Conservation (phyloP, 1,140 invertebrate genomes). For the Pectinophora gossypiella region DNA sequence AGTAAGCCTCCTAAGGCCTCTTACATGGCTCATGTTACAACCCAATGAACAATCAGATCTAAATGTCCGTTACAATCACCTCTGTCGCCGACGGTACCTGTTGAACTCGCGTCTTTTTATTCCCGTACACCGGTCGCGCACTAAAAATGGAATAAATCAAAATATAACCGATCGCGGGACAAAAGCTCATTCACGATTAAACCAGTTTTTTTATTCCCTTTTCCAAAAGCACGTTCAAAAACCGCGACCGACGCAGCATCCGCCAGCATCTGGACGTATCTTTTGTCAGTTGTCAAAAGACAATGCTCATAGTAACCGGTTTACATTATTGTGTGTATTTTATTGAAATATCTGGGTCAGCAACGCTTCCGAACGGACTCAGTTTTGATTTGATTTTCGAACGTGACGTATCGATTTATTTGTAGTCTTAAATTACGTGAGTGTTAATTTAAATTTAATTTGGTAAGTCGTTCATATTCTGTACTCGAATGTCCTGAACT, state of each 20-base stretch:
- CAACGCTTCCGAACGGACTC: slow-evolving; percentile 29
- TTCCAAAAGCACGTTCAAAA: slow-evolving; percentile 28
- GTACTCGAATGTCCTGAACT: too few species aligned
- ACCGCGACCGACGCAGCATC: slow-evolving; percentile 54
- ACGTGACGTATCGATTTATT: not conserved
- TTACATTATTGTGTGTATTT: slow-evolving; percentile 35
- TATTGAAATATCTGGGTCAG: slow-evolving; percentile 53
- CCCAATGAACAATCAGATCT: too few species aligned
- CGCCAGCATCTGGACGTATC: slow-evolving; percentile 55
- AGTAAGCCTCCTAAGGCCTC: too few species aligned
- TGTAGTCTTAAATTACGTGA: too few species aligned
- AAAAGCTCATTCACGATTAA: slow-evolving; percentile 64
- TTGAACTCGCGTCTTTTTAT: slow-evolving; percentile 64
- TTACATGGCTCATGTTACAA: too few species aligned
- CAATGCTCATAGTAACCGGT: slow-evolving; percentile 61
- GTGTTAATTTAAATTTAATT: too few species aligned
- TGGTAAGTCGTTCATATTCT: too few species aligned
- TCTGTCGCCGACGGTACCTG: slow-evolving; percentile 48
- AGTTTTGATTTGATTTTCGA: slow-evolving; percentile 17
- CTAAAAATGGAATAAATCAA: slow-evolving; percentile 74
- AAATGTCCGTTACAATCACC: slow-evolving; percentile 22
- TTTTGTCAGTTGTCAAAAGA: slow-evolving; percentile 51
- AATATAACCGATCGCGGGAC: slow-evolving; percentile 62
- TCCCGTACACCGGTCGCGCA: slow-evolving; percentile 40
- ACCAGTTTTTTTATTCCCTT: slow-evolving; percentile 48